Percentiles rank a stretch among this genome's conserved stretches.
phyloP scores from a whole-genome alignment of 1,140 invertebrate species.

The Eubasilissa regina region DNA sequence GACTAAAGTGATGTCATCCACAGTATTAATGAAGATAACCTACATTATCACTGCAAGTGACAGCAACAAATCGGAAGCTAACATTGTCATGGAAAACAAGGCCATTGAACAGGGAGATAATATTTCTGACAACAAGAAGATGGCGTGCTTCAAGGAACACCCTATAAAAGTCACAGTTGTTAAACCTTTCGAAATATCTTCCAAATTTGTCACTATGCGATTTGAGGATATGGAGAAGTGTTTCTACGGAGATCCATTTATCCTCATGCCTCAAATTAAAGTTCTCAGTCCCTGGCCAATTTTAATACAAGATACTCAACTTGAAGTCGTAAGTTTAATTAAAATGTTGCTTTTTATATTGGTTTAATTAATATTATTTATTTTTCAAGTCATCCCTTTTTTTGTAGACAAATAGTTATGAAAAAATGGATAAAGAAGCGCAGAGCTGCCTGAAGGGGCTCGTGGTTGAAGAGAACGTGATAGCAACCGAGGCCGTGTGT shows the following conservation, averaged over 20 bases:
- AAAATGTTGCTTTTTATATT: constrained; percentile 2
- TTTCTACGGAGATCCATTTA: constrained; percentile 79
- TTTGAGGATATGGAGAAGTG: constrained; percentile 79
- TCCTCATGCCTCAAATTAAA: constrained; percentile 79
- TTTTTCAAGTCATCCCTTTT: constrained; percentile 32
- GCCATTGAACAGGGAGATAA: constrained; percentile 42
- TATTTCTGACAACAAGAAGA: constrained; percentile 64
- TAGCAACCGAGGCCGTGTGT: constrained; percentile 69
- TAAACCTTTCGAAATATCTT: constrained; percentile 80
- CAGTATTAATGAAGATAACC: constrained; percentile 73
- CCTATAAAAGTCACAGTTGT: constrained; percentile 76
- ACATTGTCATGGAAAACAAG: constrained; percentile 53
- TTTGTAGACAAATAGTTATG: constrained; percentile 63
- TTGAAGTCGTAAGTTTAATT: constrained; percentile 74
- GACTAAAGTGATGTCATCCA: constrained; percentile 74
- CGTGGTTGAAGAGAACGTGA: constrained; percentile 66
- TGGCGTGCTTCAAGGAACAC: constrained; percentile 75
- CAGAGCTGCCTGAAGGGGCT: constrained; percentile 66
- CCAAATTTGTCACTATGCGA: constrained; percentile 78
- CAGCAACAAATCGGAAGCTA: constrained; percentile 42
- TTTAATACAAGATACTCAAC: constrained; percentile 76
- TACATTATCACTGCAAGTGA: constrained; percentile 66
- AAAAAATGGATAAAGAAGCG: constrained; percentile 64
- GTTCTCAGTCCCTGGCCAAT: constrained; percentile 81
- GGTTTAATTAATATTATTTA: background rate